phyloP scores from a whole-genome alignment of 1,140 invertebrate species.

The Drosophila burlai region DNA sequence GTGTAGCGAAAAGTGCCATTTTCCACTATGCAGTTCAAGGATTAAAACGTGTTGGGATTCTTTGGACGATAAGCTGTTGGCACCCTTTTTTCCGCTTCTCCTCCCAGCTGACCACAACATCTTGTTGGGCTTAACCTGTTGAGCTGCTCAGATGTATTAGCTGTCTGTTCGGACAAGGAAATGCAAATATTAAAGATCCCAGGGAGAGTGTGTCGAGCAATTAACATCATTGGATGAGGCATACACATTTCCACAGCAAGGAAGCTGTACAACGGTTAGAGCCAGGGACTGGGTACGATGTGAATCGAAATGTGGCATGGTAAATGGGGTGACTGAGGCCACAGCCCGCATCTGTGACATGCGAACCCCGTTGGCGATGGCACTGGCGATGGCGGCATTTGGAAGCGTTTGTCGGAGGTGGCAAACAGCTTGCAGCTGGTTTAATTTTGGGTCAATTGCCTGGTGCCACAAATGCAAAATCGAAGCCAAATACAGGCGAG shows the following conservation, averaged over 20 bases:
- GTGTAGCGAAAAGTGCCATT: slow-evolving; percentile 16
- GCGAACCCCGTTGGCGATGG: neutral
- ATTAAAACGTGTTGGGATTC: slow-evolving; percentile 38
- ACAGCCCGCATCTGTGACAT: slow-evolving; percentile 30
- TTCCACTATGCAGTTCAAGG: slow-evolving; percentile 46
- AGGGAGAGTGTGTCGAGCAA: slow-evolving; percentile 31
- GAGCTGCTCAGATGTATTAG: slow-evolving; percentile 33
- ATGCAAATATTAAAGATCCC: slow-evolving; percentile 37
- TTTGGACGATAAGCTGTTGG: slow-evolving; percentile 6
- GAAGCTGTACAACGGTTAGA: neutral
- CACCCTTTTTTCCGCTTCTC: neutral
- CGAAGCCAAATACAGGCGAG: slow-evolving; percentile 21
- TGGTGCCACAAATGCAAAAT: slow-evolving; percentile 65
- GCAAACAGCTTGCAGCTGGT: slow-evolving; percentile 70
- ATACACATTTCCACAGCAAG: slow-evolving; percentile 1
- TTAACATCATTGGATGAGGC: slow-evolving; percentile 35
- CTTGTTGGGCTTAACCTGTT: slow-evolving; percentile 42
- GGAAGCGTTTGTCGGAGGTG: slow-evolving; percentile 53
- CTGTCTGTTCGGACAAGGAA: slow-evolving; percentile 3
- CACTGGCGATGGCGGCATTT: slow-evolving; percentile 11
- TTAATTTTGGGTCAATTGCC: slow-evolving; percentile 82
- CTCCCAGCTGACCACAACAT: slow-evolving; percentile 22
- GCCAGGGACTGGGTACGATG: neutral
- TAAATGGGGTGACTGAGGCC: slow-evolving; percentile 20
- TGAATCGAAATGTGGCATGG: slow-evolving; percentile 7